Base-by-base conservation (phyloP, 2,888 invertebrate species). In the Trissolcus brochymenae region DNA sequence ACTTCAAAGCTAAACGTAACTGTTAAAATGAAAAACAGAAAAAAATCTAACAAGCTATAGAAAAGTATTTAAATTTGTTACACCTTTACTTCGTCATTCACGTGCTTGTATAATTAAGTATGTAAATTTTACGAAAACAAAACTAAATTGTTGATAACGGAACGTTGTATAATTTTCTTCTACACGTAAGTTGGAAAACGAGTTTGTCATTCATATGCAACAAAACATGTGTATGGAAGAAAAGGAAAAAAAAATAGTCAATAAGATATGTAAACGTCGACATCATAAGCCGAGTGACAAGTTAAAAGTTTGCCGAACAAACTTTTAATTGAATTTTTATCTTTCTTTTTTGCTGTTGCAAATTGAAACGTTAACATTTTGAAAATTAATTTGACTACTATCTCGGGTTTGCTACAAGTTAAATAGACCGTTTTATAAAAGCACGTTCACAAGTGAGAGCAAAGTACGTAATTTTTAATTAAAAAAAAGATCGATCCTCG, bases 341-440 rank as follows among this genome's bases (percentile, higher is more conserved):
- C n/a, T n/a, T 56, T 54, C 2, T n/a, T n/a, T 14, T 54, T 64
- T 13, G 35, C n/a, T 9, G 21, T n/a, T 41, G 13, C 9, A 19
- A 14, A 62, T 56, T 65, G 46, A 16, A 50, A 51, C 51, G 21
- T 57, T 49, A 67, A 59, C 21, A 21, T 59, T 53, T 51, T 46
- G 29, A 9, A 43, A 67, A 57, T 51, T 66, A 66, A 66, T 53
- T 17, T 6, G 21, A 66, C 40, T 41, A 14, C n/a, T 2, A 67
- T 56, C 53, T 49, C 54, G 29, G 41, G 11, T 62, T 61, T 35
- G 13, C 13, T 62, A 41, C 61, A 21, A 13, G 43, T 19, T 17
- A 61, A 49, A 25, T 59, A 25, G 29, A 6, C 25, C 7, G 43
- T 57, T 40, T 21, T 19, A 35, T 43, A n/a, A 57, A 41, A 11